Evolutionary conservation across 2,113 vertebrate species (phyloP).

Genomic region (Delphinus delphis): DNA sequence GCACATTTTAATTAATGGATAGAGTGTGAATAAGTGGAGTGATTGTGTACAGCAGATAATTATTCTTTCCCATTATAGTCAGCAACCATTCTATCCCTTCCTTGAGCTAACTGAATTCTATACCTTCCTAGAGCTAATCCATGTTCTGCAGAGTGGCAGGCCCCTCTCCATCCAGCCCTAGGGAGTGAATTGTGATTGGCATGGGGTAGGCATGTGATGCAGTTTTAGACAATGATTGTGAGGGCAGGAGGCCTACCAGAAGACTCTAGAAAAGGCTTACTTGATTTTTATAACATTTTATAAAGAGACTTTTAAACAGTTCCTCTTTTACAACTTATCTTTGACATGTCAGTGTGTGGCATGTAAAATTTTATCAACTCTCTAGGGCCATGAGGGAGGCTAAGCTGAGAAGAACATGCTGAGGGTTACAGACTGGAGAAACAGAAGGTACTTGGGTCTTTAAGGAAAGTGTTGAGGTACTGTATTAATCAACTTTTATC

Average conservation of each 20-base stretch:
- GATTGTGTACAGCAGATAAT: not conserved
- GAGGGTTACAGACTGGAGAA: not conserved
- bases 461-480: not conserved
- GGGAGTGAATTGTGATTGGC: not conserved
- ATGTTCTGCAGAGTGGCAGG: not conserved
- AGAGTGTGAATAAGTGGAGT: not conserved
- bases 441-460: not conserved
- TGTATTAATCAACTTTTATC: not conserved
- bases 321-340: not conserved
- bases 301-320: not conserved
- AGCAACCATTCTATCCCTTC: not conserved
- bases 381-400: not conserved
- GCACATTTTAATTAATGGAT: not conserved
- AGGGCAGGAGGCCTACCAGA: not conserved
- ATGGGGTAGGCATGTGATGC: fast-evolving
- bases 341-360: not conserved
- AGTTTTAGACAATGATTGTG: not conserved
- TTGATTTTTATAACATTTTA: not conserved
- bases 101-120: not conserved
- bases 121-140: not conserved
- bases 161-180: not conserved
- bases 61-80: not conserved
- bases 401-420: not conserved
- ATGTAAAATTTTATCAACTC: not conserved
- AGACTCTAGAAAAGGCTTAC: not conserved